Evolutionary conservation across 2,888 invertebrate species (phyloP).

Genomic region (Latheticus oryzae): DNA sequence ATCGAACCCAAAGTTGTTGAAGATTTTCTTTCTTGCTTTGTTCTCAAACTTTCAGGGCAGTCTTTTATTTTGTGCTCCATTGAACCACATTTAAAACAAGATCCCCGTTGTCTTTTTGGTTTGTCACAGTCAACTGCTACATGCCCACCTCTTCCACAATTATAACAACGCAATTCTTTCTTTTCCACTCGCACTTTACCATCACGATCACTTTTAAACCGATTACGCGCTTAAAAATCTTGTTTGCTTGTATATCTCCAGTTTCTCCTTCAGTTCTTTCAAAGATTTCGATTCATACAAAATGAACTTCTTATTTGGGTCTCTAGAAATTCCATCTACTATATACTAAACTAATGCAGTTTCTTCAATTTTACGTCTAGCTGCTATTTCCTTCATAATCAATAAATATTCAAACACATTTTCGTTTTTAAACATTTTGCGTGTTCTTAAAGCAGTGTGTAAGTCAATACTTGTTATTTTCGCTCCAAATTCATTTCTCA

Average conservation of each 20-base stretch:
- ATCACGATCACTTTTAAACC: background rate
- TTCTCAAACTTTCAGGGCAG: background rate
- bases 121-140: background rate
- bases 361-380: background rate
- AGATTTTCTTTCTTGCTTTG: no score
- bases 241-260: background rate
- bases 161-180: background rate
- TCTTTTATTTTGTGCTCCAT: background rate
- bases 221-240: background rate
- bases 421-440: no score
- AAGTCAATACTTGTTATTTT: no score
- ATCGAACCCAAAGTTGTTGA: background rate
- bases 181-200: background rate
- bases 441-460: no score
- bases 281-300: no score
- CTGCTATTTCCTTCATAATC: slow-evolving; percentile 55
- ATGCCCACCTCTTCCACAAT: background rate
- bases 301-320: no score
- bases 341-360: no score
- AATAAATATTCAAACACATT: slow-evolving; percentile 56
- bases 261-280: no score
- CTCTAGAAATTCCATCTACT: no score
- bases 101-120: background rate
- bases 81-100: background rate
- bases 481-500: no score